A percentile compares a stretch with the other conserved stretches of the same genome.
These are phyloP conservation scores for Pogonus chalceus DNA, from an alignment of 1,140 invertebrate genomes.

Conservation along the genomic window DNA sequence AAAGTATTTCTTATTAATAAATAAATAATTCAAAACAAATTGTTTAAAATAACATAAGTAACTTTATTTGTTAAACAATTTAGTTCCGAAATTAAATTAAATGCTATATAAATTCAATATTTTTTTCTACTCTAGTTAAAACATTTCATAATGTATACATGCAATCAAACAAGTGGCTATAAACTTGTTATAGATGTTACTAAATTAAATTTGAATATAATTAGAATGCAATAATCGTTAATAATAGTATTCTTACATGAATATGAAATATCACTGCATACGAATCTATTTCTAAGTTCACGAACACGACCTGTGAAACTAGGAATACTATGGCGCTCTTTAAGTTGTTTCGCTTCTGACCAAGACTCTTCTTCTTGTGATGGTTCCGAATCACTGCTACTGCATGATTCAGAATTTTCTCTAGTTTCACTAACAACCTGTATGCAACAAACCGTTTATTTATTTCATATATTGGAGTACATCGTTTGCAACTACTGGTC, in stretches of 20 bases:
- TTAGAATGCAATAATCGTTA: background rate
- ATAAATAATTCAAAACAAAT: background rate
- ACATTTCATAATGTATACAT: no score
- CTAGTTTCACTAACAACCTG: background rate
- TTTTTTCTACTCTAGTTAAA: no score
- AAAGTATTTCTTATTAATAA: background rate
- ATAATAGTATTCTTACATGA: constrained; percentile 13
- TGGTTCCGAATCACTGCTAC: constrained; percentile 15
- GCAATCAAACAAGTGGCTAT: no score
- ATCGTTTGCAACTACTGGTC: background rate
- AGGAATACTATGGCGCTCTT: constrained; percentile 7
- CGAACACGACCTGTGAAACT: constrained; percentile 16
- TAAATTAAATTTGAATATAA: background rate
- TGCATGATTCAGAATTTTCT: background rate
- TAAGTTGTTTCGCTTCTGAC: constrained; percentile 16
- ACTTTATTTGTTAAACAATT: no score
- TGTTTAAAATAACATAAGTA: no score
- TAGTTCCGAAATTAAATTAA: no score
- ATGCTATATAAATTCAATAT: no score
- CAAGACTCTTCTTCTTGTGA: constrained; percentile 27
- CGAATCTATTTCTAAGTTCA: constrained; percentile 25
- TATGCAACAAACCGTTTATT: background rate
- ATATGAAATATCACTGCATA: constrained; percentile 21
- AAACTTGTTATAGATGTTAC: no score
- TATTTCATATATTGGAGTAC: background rate